Conservation (phyloP, 2,888 invertebrate species). For the Caenorhabditis afra region DNA sequence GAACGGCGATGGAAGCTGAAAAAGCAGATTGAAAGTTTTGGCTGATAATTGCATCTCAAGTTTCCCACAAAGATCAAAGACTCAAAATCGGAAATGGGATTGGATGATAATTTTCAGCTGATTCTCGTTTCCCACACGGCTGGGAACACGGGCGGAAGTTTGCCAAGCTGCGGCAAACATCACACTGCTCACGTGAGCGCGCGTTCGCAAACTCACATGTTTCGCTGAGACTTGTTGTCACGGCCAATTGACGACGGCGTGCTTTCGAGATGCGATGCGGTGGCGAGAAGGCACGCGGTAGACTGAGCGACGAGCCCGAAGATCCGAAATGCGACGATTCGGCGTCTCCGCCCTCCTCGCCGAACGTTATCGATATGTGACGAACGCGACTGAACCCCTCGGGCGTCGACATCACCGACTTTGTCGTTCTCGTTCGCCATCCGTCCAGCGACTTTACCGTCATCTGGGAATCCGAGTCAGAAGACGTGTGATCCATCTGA, state of each 20-base stretch:
- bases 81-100: background rate
- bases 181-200: too few species aligned
- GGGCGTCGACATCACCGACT: constrained; percentile 57
- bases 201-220: constrained; percentile 60
- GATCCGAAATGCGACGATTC: constrained; percentile 14
- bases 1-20: constrained; percentile 36
- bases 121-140: too few species aligned
- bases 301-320: constrained; percentile 5
- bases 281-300: constrained; percentile 71
- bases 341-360: constrained; percentile 49
- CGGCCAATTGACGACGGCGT: constrained; percentile 70
- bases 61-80: background rate
- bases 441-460: constrained; percentile 73
- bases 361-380: constrained; percentile 32
- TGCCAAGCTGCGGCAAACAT: too few species aligned
- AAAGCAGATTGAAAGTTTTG: constrained; percentile 1
- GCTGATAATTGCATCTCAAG: background rate
- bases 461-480: constrained; percentile 70
- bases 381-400: constrained; percentile 51
- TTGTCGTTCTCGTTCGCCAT: constrained; percentile 31
- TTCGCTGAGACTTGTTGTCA: constrained; percentile 67
- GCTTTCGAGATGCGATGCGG: constrained; percentile 69
- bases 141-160: too few species aligned
- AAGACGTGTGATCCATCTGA: constrained; percentile 30
- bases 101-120: too few species aligned